phyloP scores from a whole-genome alignment of 1,140 invertebrate genomes.

The Cheumatopsyche charites region DNA sequence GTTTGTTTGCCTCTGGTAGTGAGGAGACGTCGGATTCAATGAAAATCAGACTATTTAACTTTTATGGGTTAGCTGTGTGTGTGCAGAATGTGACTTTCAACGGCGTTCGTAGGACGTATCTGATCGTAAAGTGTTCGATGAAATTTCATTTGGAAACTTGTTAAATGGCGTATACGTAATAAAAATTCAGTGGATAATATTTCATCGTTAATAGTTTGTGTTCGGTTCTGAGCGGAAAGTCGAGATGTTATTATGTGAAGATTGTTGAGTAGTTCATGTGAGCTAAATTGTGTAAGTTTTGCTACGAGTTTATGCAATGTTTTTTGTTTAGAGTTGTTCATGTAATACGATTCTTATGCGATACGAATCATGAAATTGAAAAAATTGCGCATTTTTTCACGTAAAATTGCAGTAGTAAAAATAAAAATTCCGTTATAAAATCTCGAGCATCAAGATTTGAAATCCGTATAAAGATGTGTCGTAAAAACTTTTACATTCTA shows the following conservation, averaged over 20 bases:
- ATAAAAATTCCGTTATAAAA: constrained; percentile 11
- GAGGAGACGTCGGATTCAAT: no score
- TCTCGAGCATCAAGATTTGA: background rate
- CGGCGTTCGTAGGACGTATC: background rate
- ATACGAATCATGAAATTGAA: constrained; percentile 7
- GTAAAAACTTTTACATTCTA: constrained; percentile 13
- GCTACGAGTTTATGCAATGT: background rate
- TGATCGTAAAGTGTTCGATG: no score
- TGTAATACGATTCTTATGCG: background rate
- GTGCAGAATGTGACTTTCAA: background rate
- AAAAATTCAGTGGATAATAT: no score
- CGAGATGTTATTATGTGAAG: no score
- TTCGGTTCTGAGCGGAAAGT: no score
- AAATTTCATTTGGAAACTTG: no score
- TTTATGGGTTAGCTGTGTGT: background rate
- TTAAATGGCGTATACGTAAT: no score
- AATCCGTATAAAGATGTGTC: constrained; percentile 7
- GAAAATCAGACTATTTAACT: constrained; percentile 4
- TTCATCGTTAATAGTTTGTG: no score
- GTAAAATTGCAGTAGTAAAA: background rate
- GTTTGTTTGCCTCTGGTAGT: no score
- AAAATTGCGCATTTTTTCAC: background rate
- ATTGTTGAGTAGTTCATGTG: no score
- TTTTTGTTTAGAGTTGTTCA: background rate
- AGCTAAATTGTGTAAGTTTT: no score